Base-by-base conservation (phyloP, 2,888 invertebrate genomes). In the Augiades crinisus region DNA sequence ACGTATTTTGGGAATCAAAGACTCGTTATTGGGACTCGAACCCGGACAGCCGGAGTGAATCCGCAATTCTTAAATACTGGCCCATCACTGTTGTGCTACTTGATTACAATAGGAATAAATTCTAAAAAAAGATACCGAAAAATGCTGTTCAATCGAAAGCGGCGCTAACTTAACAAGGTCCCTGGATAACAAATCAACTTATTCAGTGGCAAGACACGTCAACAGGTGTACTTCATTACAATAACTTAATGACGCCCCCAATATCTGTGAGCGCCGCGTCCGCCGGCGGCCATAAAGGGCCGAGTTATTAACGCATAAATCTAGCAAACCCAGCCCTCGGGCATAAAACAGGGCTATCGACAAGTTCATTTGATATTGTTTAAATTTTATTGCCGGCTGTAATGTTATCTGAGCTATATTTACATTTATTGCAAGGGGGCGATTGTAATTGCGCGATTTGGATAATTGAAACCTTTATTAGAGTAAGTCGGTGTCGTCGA, bases 281-380 rank as follows among this genome's bases (percentile, higher is more conserved):
- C 44, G 46, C 46, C 17, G 37, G 3, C 38, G 47, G 14, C 14
- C 49, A 22, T 49, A 49, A 61, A 63, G 60, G 63, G 61, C 56
- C 64, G 57, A 62, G 65, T 75, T 75, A 75, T 75, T 72, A 73
- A 65, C 52, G 63, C 60, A 70, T 75, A 76, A 75, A 75, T 75
- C 75, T 68, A 63, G 16, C 31, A 27, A 27, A 50, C 50, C 40
- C 41, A 36, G 27, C 38, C 27, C 17, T 4, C 40, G 40, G 5
- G 13, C 47, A 21, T 41, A 16, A 31, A 38, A 40, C 47, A 7
- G 2, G 38, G 12, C 33, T 24, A 49, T 40, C 40, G 40, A 33
- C 37, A 27, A 38, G 30, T 38, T 37, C 38, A 40, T 47, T 40
- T 31, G 47, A 31, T 31, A 31, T 40, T 38, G 31, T 38, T 31